Evolutionary conservation across 1,140 invertebrate species (phyloP), one percentile per base, ranked within the genome.

Genomic region (Cotesia chilonis): DNA sequence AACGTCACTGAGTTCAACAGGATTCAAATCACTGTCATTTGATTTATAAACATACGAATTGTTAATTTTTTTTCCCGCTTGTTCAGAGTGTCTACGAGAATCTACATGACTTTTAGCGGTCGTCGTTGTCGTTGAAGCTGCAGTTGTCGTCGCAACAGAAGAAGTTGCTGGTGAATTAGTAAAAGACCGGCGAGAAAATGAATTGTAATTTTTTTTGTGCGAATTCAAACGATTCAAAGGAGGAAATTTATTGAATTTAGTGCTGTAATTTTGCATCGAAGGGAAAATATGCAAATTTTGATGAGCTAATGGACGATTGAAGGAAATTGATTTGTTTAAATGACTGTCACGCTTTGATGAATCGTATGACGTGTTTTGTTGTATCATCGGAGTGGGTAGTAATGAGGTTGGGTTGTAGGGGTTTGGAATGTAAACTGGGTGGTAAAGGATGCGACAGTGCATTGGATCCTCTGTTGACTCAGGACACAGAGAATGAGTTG

Each of bases 361-460:
- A 6, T 77, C 63, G 36, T 78, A 78, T 38, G 36, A 52, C 51
- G 41, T 20, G 6, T 17, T 28, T 28, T 28, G 6, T 38, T 28
- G 6, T 38, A 69, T 66, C 6, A 73, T 47, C 3, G 83, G 84
- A 9, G 84, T 85, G 3, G 84, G 84, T 7, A 86, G 73, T 0
- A 86, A 78, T 74, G 82, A 85, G 17, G 76, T 54, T 20, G 66
- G 74, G 36, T 61, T 72, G 57, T 68, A 68, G 3, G 57, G 54
- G n/a, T 12, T 72, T 57, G 55, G 71, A 61, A 72, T 61, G 55
- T 35, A 68, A 14, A 72, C 36, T 60, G 71, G 81, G 47, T 83
- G 82, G 68, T 86, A 86, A 9, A 85, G 70, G 38, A 85, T 77
- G 2, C 84, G 73, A 65, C 84, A 84, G 51, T 85, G 83, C 79